Evolutionary conservation across 2,888 invertebrate species (phyloP), one percentile per base, ranked within the genome.

Genomic region (Caradrina clavipalpis): DNA sequence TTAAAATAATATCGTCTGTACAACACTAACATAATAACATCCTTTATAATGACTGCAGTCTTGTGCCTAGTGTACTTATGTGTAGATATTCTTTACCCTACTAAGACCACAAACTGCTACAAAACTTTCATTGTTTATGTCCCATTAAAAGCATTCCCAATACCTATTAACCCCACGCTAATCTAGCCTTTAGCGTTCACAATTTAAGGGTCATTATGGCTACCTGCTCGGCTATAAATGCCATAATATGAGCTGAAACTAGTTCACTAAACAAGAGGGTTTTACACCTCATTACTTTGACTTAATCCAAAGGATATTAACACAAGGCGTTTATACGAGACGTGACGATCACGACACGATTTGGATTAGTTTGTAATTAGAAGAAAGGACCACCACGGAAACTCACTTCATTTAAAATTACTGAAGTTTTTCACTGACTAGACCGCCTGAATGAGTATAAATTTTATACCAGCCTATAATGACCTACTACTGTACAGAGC

Each of bases 241-340:
- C 72, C 53, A 70, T 81, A 78, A 80, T 68, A 89, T 87, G 84
- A 86, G 86, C 86, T 84, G 80, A 88, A 92, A 91, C 90, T 90
- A 91, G 91, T 92, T 90, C 88, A 90, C 89, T 91, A 90, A 90
- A 91, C 92, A 92, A 92, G 87, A 86, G 88, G 90, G 90, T 90
- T 91, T 91, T 90, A 91, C 91, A 91, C 91, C 90, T 92, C 92
- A 91, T 93, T 93, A 92, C 89, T 83, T 86, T 84, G 81, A 87
- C 88, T 90, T 90, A 88, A 92, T 89, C 87, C 87, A 80, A 84
- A 83, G 87, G 86, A 86, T 82, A 83, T 84, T 86, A 85, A 82
- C 80, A 74, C 71, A 66, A 47, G 56, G 35, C 5, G 3, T 84
- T 90, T 85, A 71, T 1, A 64, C 0, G 3, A 0, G 10, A 78